Evolutionary conservation across 2,113 vertebrate species (phyloP), one percentile per base, ranked within the genome.

Genomic region (Eupsittula cactorum): DNA sequence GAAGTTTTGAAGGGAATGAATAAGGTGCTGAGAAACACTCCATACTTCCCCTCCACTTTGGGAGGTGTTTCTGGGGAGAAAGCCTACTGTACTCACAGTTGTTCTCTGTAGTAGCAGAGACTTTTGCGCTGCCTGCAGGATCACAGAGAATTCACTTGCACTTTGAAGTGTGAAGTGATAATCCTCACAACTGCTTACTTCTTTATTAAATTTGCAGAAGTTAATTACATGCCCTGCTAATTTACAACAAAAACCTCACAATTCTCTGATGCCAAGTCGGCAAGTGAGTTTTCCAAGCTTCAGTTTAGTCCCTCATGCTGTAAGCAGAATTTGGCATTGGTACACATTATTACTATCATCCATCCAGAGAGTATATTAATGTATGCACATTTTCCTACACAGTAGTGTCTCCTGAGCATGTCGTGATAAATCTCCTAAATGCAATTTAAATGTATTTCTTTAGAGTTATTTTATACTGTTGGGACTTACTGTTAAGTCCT

Each of bases 181-280:
- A 97, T 97, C 96, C 95, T 96, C 76, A 92, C 93, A 86, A 96
- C 88, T 92, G 76, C 90, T 96, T 96, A 94, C 94, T 96, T 80
- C 94, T 95, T 95, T 94, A 94, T 94, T 90, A 93, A 60, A 95
- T 96, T 95, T 95, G 76, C 73, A 91, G 95, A 97, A 96, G 93
- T 97, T 96, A 97, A 97, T 97, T 96, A 95, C 96, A 86, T 86
- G 93, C 93, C 96, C 71, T 93, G 88, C 39, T 95, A 94, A 93
- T 88, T 96, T 93, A 77, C 79, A 92, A 96, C 85, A 95, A 86
- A 94, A 93, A 67, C 2, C 35, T 88, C 88, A 62, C 82, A 88
- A 90, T 88, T 96, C 88, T 88, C 79, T 83, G 68, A 67, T 97
- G 95, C 96, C 95, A 97, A 95, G 88, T 86, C 94, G 85, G 90